These are phyloP conservation scores for Glomeris marginata DNA, from an alignment of 2,888 invertebrate species.

Conservation along the genomic window DNA sequence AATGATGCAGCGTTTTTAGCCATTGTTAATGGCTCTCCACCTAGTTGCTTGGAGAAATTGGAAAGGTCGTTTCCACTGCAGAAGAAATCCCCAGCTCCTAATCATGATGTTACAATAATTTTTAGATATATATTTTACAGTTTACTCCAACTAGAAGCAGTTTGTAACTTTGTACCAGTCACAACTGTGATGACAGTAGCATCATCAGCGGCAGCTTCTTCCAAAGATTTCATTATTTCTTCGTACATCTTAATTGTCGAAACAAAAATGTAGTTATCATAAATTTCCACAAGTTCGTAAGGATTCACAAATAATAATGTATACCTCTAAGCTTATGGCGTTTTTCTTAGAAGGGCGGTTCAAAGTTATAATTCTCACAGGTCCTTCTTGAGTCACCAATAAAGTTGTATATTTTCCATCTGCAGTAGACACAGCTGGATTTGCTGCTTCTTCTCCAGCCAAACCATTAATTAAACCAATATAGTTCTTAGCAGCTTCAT, in stretches of 20 bases:
- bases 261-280: conserved; percentile 6
- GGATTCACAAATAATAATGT: too few species aligned
- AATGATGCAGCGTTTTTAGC: conserved; percentile 25
- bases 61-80: conserved; percentile 68
- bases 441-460: conserved; percentile 16
- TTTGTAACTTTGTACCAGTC: conserved; percentile 36
- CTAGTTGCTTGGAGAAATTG: conserved; percentile 28
- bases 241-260: conserved; percentile 46
- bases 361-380: conserved; percentile 39
- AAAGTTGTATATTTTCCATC: background rate
- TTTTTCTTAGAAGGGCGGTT: conserved; percentile 68
- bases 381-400: background rate
- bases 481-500: conserved; percentile 37
- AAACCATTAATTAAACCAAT: conserved; percentile 33
- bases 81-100: conserved; percentile 60
- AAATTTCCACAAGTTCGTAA: too few species aligned
- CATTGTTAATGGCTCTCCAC: conserved; percentile 25
- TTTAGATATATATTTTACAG: background rate
- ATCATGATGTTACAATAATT: background rate
- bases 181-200: conserved; percentile 51
- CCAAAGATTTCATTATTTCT: conserved; percentile 45
- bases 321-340: conserved; percentile 45
- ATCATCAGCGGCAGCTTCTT: conserved; percentile 50
- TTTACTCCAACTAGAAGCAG: background rate
- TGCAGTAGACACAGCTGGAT: background rate